Conservation (phyloP, 2,888 invertebrate species). For the Acleris holmiana region DNA sequence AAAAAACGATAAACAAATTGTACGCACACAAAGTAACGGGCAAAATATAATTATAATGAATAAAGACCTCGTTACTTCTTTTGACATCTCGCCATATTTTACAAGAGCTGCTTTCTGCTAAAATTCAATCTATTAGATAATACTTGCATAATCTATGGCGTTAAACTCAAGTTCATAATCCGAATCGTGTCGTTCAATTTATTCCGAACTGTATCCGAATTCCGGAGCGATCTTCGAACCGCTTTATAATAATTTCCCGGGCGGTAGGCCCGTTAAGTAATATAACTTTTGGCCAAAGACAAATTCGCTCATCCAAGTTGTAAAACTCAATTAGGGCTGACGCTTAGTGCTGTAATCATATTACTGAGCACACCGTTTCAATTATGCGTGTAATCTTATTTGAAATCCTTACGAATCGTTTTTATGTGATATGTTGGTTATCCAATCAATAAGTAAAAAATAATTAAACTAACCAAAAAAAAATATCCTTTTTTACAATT, state of each 20-base stretch:
- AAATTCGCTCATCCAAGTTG: slow-evolving; percentile 41
- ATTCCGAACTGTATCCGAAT: slow-evolving; percentile 34
- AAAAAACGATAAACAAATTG: too few species aligned
- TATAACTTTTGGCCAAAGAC: slow-evolving; percentile 41
- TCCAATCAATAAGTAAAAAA: too few species aligned
- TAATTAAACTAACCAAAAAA: too few species aligned
- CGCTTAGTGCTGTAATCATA: slow-evolving; percentile 39
- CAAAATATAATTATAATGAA: too few species aligned
- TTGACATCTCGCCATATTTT: too few species aligned
- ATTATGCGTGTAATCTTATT: slow-evolving; percentile 17
- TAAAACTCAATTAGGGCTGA: slow-evolving; percentile 40
- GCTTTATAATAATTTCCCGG: slow-evolving; percentile 39
- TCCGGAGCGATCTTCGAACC: slow-evolving; percentile 37
- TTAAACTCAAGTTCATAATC: slow-evolving; percentile 30
- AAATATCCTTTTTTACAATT: too few species aligned
- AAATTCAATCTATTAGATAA: too few species aligned
- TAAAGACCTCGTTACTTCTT: too few species aligned
- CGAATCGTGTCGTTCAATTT: slow-evolving; percentile 32
- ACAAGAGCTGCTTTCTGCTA: too few species aligned
- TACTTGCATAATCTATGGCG: slow-evolving; percentile 11
- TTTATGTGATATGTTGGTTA: too few species aligned
- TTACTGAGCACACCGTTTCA: slow-evolving; percentile 35
- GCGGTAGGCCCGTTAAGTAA: slow-evolving; percentile 38
- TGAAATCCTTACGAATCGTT: background rate
- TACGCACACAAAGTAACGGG: too few species aligned